Conservation (phyloP, 2,113 vertebrate genomes). For the Antechinus flavipes region DNA sequence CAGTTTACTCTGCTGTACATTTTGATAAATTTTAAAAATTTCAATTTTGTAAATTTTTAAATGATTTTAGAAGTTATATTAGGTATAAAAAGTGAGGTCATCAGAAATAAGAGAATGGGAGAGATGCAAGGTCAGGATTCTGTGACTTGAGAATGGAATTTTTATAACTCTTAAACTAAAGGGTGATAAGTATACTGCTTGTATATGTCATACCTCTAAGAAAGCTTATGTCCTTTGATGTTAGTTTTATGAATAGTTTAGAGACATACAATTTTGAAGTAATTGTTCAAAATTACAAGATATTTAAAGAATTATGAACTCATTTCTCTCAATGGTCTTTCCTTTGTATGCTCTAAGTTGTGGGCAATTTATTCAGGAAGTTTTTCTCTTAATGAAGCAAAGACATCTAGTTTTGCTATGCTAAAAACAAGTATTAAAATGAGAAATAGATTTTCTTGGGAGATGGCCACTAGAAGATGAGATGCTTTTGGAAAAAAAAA, state of each 20-base stretch:
- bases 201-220: constrained; percentile 7
- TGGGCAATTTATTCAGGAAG: not conserved
- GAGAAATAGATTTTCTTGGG: not conserved
- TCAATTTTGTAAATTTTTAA: no score
- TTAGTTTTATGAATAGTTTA: constrained; percentile 43
- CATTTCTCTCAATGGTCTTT: constrained; percentile 24
- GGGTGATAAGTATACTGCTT: constrained; percentile 22
- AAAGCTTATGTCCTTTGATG: constrained; percentile 1
- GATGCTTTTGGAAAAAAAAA: constrained; percentile 25
- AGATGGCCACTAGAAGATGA: constrained; percentile 19
- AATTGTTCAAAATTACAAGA: constrained; percentile 20
- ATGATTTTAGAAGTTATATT: not conserved
- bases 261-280: not conserved
- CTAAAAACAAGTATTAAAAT: not conserved
- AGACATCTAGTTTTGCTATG: constrained; percentile 14
- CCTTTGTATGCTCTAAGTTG: not conserved
- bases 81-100: not conserved
- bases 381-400: constrained; percentile 6
- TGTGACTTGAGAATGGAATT: not conserved
- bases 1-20: not conserved
- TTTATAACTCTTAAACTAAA: not conserved
- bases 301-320: constrained; percentile 19
- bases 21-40: not conserved
- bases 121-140: not conserved
- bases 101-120: not conserved